phyloP scores from a whole-genome alignment of 2,113 vertebrate species.

The Sylvietta virens region DNA sequence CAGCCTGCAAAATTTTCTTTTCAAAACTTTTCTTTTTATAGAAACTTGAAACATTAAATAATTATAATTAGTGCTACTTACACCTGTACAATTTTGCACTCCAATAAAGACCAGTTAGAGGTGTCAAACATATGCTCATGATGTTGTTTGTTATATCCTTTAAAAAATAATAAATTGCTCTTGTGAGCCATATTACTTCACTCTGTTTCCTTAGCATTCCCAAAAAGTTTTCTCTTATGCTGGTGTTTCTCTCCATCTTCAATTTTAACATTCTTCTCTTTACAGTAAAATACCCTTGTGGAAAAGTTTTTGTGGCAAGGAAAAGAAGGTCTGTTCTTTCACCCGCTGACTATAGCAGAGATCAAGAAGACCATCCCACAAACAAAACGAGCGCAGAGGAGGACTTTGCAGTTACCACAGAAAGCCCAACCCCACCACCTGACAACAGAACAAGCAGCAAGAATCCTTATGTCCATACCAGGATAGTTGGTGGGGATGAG shows the following conservation, averaged over 20 bases:
- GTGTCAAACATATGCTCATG: background rate
- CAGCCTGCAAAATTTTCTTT: background rate
- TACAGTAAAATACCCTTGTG: conserved; percentile 68
- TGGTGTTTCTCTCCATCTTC: background rate
- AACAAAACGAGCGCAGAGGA: rapidly evolving
- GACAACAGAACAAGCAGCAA: background rate
- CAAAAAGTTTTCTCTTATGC: no score
- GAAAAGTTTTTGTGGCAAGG: conserved; percentile 11
- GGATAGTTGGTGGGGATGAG: conserved; percentile 75
- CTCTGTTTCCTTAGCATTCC: background rate
- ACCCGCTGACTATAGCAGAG: background rate
- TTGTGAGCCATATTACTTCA: background rate
- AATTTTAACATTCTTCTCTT: background rate
- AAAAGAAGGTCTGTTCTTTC: conserved; percentile 1
- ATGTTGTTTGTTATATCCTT: background rate
- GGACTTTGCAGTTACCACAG: background rate
- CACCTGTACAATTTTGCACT: background rate
- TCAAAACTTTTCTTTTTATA: background rate
- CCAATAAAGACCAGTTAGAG: background rate
- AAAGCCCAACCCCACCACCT: background rate
- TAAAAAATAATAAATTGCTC: background rate
- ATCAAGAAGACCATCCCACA: background rate
- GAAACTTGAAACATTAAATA: background rate
- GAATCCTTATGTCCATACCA: rapidly evolving
- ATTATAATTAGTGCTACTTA: background rate